phyloP scores from a whole-genome alignment of 2,888 invertebrate genomes.

The Patella depressa region DNA sequence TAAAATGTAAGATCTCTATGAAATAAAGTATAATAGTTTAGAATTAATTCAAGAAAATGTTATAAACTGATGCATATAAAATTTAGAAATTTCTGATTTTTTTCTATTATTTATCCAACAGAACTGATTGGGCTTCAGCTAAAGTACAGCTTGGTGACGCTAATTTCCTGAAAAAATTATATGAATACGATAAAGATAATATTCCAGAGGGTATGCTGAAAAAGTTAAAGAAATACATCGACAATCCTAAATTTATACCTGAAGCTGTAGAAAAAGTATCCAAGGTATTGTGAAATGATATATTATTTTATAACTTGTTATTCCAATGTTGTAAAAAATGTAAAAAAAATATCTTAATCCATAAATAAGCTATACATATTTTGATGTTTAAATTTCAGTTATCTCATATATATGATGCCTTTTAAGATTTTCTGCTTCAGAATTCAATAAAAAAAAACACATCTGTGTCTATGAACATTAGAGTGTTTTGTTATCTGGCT shows the following conservation, averaged over 20 bases:
- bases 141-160: slow-evolving; percentile 86
- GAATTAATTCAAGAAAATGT: no score
- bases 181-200: slow-evolving; percentile 89
- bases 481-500: no score
- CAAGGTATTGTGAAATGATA: slow-evolving; percentile 44
- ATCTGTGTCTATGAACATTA: no score
- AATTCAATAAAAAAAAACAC: no score
- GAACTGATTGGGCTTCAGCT: slow-evolving; percentile 89
- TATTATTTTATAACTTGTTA: not conserved
- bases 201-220: slow-evolving; percentile 82
- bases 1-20: not conserved
- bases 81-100: no score
- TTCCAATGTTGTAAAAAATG: not conserved
- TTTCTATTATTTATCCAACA: slow-evolving; percentile 63
- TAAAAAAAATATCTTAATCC: not conserved
- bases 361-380: no score
- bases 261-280: slow-evolving; percentile 87
- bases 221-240: slow-evolving; percentile 86
- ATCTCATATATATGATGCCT: not conserved
- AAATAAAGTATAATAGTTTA: no score
- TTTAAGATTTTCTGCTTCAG: no score
- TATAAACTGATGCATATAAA: no score
- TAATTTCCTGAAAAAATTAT: slow-evolving; percentile 85
- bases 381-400: no score
- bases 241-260: slow-evolving; percentile 88